Base-by-base conservation (phyloP, 2,113 vertebrate species). In the Illadopsis cleaveri region DNA sequence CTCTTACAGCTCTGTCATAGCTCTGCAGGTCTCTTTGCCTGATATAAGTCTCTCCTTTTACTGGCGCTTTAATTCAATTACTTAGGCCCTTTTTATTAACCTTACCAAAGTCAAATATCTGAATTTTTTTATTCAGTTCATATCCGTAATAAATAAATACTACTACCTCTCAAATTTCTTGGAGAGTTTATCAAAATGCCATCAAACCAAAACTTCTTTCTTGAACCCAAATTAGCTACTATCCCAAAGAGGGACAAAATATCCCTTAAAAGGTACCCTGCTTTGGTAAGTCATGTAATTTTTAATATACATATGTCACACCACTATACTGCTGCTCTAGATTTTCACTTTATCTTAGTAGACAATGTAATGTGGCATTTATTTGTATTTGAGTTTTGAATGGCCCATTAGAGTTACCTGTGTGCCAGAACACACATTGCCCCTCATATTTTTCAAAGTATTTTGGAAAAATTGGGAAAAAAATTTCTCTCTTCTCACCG, bases 1-100 rank as follows among this genome's bases (percentile, higher is more conserved):
- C 17, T 72, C 57, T 72, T 64, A 51, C 23, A 62, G 40, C 11
- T 12, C 48, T 64, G 12, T 10, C 0, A 0, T 20, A 89, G 53
- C 30, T 64, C 51, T 51, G 56, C 33, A 45, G 28, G 11, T 70
- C n/a, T 86, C 57, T 19, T 28, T 75, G 51, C 37, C 42, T 6
- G 3, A 47, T 20, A 8, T 0, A 89, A 84, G 9, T 21, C 28
- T 79, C 30, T 47, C 48, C 30, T 87, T 84, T 47, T 54, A 80
- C 56, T 80, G 31, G n/a, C 23, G 72, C 8, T 61, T 72, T 38
- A 91, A 89, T 60, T 11, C 37, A 93, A 58, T 56, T 1, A 5
- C 38, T 31, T 80, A 11, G 15, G 9, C 19, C 22, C 44, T 77
- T 84, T 76, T 64, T 53, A 31, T 2, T 61, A 82, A 48, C 30